phyloP scores from a whole-genome alignment of 2,888 invertebrate genomes.

The Folsomia candida region DNA sequence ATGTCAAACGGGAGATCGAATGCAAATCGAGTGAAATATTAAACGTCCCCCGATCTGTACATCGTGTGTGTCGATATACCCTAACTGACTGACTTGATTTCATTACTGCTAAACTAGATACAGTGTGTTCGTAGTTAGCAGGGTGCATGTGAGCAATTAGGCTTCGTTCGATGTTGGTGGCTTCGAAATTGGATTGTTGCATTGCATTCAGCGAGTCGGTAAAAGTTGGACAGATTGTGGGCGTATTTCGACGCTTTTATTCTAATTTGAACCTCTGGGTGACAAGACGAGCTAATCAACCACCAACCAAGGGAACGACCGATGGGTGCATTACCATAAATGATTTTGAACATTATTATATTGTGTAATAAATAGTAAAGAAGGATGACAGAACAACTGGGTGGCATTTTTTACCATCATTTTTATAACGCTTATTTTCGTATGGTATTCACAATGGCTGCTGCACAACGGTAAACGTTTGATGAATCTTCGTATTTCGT shows the following conservation, averaged over 20 bases:
- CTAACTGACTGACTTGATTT: background rate
- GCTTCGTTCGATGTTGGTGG: background rate
- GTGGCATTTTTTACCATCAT: background rate
- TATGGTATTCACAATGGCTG: background rate
- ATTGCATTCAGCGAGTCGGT: background rate
- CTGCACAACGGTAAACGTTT: background rate
- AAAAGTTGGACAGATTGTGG: slow-evolving; percentile 1
- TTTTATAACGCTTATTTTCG: background rate
- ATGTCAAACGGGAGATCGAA: background rate
- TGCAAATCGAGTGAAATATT: background rate
- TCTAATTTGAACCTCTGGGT: slow-evolving; percentile 7
- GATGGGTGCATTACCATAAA: background rate
- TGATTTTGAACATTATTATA: background rate
- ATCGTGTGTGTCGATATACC: background rate
- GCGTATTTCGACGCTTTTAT: slow-evolving; percentile 2
- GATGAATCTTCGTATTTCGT: too few relatives aligned
- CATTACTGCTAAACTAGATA: background rate
- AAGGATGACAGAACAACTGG: too few relatives aligned
- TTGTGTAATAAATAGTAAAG: background rate
- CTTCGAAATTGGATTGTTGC: background rate
- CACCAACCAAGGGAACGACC: background rate
- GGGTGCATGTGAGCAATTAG: background rate
- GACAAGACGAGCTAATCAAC: background rate
- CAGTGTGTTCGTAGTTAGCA: background rate
- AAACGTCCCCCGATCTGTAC: background rate